These are phyloP conservation scores for Platichthys stellatus DNA, from an alignment of 2,113 vertebrate species.

Conservation along the genomic window DNA sequence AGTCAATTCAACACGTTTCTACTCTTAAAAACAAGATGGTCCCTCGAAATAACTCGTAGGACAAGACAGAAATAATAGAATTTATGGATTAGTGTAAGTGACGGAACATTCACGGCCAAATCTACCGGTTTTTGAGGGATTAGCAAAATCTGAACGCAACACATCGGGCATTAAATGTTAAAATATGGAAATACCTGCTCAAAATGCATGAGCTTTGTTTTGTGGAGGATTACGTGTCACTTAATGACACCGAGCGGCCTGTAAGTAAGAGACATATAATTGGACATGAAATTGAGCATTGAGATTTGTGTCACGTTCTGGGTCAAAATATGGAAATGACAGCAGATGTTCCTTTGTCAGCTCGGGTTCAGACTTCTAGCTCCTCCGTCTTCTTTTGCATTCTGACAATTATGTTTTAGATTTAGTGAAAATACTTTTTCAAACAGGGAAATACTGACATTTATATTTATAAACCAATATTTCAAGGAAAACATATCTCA, in stretches of 20 bases:
- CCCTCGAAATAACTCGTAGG: constrained; percentile 6
- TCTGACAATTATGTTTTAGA: too few species aligned
- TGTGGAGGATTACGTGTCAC: constrained; percentile 54
- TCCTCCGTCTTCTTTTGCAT: neutral
- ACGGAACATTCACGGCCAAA: constrained; percentile 45
- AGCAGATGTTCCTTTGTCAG: constrained; percentile 6
- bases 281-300: neutral
- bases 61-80: constrained; percentile 36
- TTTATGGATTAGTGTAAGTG: constrained; percentile 55
- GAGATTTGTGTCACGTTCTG: neutral
- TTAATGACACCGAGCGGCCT: constrained; percentile 29
- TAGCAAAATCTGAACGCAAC: constrained; percentile 49
- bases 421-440: too few species aligned
- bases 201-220: constrained; percentile 58
- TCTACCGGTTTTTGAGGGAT: constrained; percentile 57
- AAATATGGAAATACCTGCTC: constrained; percentile 42
- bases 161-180: constrained; percentile 52
- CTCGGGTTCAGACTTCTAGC: neutral
- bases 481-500: too few species aligned
- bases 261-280: constrained; percentile 23
- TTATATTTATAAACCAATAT: too few species aligned
- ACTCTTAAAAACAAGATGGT: neutral
- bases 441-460: too few species aligned
- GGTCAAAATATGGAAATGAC: constrained; percentile 35
- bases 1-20: constrained; percentile 49